Percentiles rank a stretch among this genome's conserved stretches.
Conservation (phyloP, 2,888 invertebrate species). For the Dysmachus trigonus region DNA sequence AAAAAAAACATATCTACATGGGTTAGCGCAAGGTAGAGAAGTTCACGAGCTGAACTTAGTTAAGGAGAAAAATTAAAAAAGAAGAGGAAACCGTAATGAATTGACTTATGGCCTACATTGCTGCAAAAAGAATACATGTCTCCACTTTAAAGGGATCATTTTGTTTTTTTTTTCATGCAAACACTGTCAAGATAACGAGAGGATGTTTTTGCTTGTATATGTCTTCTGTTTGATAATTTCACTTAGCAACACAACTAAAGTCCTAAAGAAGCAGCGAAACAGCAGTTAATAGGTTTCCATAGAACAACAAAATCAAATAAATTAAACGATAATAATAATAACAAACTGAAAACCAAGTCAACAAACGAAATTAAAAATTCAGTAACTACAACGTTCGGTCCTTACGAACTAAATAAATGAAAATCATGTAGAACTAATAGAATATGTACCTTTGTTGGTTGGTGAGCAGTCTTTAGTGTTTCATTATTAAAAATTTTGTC, state of each 20-base stretch:
- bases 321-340: not conserved
- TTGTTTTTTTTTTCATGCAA: constrained; percentile 39
- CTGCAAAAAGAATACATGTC: constrained; percentile 11
- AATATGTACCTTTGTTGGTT: constrained; percentile 64
- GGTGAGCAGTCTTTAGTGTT: constrained; percentile 62
- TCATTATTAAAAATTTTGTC: constrained; percentile 48
- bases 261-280: constrained; percentile 31
- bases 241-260: constrained; percentile 35
- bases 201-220: constrained; percentile 8
- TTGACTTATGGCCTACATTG: constrained; percentile 5
- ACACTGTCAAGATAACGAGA: constrained; percentile 3
- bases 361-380: constrained; percentile 8
- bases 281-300: constrained; percentile 47
- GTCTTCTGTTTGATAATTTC: not conserved
- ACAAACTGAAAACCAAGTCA: constrained; percentile 26
- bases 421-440: constrained; percentile 47
- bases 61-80: not conserved
- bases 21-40: not conserved
- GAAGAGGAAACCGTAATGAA: not conserved
- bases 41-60: not conserved
- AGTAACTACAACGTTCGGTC: constrained; percentile 37
- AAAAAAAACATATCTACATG: not conserved
- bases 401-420: constrained; percentile 44
- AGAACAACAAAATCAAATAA: constrained; percentile 5
- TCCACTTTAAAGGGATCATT: not conserved